Conservation (phyloP, 2,888 invertebrate genomes). For the Lepidochitona cinerea region DNA sequence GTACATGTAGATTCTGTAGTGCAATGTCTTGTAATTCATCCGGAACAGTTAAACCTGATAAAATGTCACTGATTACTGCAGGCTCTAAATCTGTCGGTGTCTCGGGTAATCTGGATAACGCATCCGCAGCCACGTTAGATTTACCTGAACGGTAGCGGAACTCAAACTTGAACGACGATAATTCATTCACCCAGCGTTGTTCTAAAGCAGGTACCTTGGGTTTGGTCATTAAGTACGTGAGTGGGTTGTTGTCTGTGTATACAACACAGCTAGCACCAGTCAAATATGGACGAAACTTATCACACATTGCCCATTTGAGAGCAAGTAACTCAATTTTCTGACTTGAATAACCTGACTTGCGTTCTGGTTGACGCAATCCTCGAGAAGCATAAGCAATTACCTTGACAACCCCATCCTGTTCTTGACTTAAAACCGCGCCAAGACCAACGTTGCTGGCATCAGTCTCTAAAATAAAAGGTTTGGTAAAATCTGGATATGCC, state of each 20-base stretch:
- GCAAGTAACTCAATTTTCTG: conserved; percentile 30
- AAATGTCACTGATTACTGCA: no score
- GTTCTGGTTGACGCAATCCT: conserved; percentile 15
- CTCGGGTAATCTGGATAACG: conserved; percentile 17
- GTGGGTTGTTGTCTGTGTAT: conserved; percentile 22
- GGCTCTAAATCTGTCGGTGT: no score
- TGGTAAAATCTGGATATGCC: conserved; percentile 24
- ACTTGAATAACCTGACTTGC: conserved; percentile 22
- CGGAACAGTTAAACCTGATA: no score
- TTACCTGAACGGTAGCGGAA: conserved; percentile 18
- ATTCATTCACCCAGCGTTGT: conserved; percentile 27
- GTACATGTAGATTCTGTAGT: no score
- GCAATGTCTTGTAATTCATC: no score
- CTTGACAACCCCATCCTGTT: conserved; percentile 15
- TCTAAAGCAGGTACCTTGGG: conserved; percentile 21
- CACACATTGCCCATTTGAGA: conserved; percentile 33
- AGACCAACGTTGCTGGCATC: conserved; percentile 21
- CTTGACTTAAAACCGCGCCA: conserved; percentile 27
- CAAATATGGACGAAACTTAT: conserved; percentile 26
- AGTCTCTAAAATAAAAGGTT: conserved; percentile 15
- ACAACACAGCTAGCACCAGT: conserved; percentile 18
- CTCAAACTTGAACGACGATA: conserved; percentile 19
- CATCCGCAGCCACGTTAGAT: conserved; percentile 19
- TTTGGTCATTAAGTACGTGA: conserved; percentile 13
- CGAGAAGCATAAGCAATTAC: conserved; percentile 29